Base-by-base conservation (phyloP, 2,113 vertebrate genomes). In the Eonycteris spelaea region DNA sequence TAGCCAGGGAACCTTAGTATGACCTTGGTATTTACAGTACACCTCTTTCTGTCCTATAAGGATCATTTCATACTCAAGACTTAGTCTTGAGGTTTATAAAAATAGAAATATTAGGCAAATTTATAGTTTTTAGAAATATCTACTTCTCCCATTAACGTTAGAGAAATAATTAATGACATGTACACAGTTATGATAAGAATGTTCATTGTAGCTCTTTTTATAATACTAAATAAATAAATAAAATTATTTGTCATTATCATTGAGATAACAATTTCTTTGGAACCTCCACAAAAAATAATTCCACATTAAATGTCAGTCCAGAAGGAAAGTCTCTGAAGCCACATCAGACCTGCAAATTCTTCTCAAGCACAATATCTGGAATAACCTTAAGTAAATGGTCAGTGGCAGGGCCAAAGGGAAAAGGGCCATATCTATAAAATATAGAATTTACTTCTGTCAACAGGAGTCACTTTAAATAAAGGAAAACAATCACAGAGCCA, bases 221-320 rank as follows among this genome's bases (percentile, higher is more conserved):
- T 85, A 75, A 53, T 63, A 83, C 40, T 3, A 70, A 40, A 45
- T 78, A 57, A 70, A n/a, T 16, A 10, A 57, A 45, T 43, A 2
- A 48, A 87, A 53, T 82, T 40, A 83, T 57, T 7, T 83, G 75
- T 94, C 94, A 78, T 63, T 83, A 93, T 63, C 97, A 98, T 89
- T 97, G 96, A 96, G 26, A 61, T 85, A 91, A 75, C 0, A 43
- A 96, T 86, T 79, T 65, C 59, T 89, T 61, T 45, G 35, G 71
- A 93, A 94, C 19, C 18, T 26, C 51, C 14, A 22, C 21, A 12
- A 63, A 70, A 59, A 63, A 48, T 24, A 48, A 45, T n/a, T 53
- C 30, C 15, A 35, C 59, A 57, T 45, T 35, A 45, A 55, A 4
- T 57, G 28, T 71, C 24, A 51, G 30, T 78, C 13, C 8, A 28